These are phyloP conservation scores for Cynoglossus semilaevis DNA, from an alignment of 2,113 vertebrate genomes.

Conservation along the genomic window DNA sequence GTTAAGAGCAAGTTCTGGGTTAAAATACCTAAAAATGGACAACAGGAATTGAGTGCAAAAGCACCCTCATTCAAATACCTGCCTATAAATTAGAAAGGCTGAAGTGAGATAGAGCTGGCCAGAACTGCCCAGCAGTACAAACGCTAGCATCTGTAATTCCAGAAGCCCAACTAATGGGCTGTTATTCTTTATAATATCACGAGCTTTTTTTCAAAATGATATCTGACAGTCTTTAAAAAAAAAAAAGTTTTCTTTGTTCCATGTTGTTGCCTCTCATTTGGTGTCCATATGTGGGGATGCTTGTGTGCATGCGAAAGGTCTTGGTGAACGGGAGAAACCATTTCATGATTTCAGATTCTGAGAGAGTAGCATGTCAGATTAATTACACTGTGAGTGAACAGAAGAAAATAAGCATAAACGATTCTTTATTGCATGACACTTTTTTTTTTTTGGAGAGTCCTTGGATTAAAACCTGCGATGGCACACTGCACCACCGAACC, in stretches of 20 bases:
- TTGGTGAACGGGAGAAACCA: slow-evolving; percentile 19
- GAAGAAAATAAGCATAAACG: too few relatives aligned
- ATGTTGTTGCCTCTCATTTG: slow-evolving; percentile 55
- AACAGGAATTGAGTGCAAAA: slow-evolving; percentile 38
- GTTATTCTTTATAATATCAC: slow-evolving; percentile 41
- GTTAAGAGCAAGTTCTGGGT: too few relatives aligned
- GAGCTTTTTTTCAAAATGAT: slow-evolving; percentile 16
- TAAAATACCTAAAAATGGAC: slow-evolving; percentile 30
- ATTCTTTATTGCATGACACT: too few relatives aligned
- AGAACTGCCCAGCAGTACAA: slow-evolving; percentile 2
- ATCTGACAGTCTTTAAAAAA: slow-evolving; percentile 42
- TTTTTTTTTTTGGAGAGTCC: too few relatives aligned
- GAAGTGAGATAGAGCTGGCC: too few relatives aligned
- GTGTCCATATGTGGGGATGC: slow-evolving; percentile 58
- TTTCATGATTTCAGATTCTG: slow-evolving; percentile 50
- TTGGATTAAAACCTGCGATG: too few relatives aligned
- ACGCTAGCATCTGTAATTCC: slow-evolving; percentile 30
- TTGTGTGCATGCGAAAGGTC: slow-evolving; percentile 29
- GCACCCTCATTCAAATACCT: too few relatives aligned
- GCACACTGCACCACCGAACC: too few relatives aligned
- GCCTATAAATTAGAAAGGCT: too few relatives aligned
- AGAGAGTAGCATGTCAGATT: too few relatives aligned
- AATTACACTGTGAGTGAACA: too few relatives aligned
- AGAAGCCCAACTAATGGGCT: slow-evolving; percentile 34
- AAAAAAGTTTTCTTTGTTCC: slow-evolving; percentile 42